Base-by-base conservation (phyloP, 2,888 invertebrate species). In the Tribolium freemani region DNA sequence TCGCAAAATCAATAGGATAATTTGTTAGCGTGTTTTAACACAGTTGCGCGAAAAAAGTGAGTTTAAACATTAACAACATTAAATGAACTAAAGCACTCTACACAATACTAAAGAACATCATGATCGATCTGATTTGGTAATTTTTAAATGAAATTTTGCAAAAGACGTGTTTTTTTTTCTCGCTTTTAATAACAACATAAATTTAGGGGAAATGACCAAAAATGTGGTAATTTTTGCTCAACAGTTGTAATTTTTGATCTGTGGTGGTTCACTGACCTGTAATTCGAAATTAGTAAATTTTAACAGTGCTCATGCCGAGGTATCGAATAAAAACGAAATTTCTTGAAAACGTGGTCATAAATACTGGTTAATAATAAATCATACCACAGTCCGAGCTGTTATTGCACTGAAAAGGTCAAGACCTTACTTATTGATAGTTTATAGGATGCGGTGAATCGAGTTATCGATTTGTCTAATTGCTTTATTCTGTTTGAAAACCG, bases 361-460 rank as follows among this genome's bases (percentile, higher is more conserved):
- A 64, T 44, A 56, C 44, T 20, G 11, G 13, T 69, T 45, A 69
- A 69, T 69, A 69, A 61, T 69, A 69, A 61, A 69, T 69, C 69
- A 58, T 26, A 10, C 53, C 61, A 38, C 5, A 57, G 56, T 46
- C 53, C 13, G 53, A 60, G 53, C 53, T 46, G 60, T 11, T 60
- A 21, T 16, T 48, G 46, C 46, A 48, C 26, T 21, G 63, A 56
- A 63, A 64, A 57, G 63, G 63, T 70, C 63, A 50, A 64, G 60
- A 21, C 38, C 44, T 70, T 16, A 51, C 68, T 61, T 69, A 61
- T 61, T 61, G 53, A 61, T 69, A 53, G 16, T 69, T 61, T 69
- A 69, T 30, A 21, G 60, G 69, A 61, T 60, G 53, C 30, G 45
- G 44, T 26, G 54, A 46, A 53, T 54, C 31, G 21, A 16, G 9